Conservation (phyloP, 1,140 invertebrate species). For the Cydia amplana region DNA sequence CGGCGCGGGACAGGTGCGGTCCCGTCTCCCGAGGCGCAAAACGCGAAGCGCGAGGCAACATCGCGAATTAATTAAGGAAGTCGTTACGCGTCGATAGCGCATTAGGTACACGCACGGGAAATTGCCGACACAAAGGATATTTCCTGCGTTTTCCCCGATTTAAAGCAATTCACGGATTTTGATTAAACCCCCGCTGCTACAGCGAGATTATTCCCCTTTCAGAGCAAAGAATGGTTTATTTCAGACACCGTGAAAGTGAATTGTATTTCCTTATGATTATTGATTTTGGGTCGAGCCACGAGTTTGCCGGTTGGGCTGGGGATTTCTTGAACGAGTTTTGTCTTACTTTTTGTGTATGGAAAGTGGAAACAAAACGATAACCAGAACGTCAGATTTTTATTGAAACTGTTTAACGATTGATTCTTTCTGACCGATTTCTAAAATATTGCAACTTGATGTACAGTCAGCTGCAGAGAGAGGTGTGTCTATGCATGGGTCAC, state of each 20-base stretch:
- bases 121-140: conserved; percentile 75
- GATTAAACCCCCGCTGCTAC: conserved; percentile 75
- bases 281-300: conserved; percentile 47
- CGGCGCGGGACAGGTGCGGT: background rate
- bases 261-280: conserved; percentile 70
- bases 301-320: background rate
- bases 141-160: conserved; percentile 78
- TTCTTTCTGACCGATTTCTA: too few relatives aligned
- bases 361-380: too few relatives aligned
- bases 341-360: conserved; percentile 36
- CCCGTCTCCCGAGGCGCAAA: background rate
- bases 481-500: too few relatives aligned
- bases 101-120: conserved; percentile 74
- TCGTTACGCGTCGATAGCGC: conserved; percentile 75
- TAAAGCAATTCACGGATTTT: conserved; percentile 78
- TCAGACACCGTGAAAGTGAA: conserved; percentile 74
- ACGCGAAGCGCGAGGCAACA: conserved; percentile 51
- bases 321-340: background rate
- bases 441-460: too few relatives aligned
- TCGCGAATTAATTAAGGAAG: conserved; percentile 79
- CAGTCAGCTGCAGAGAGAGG: too few relatives aligned
- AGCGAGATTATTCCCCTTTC: conserved; percentile 76
- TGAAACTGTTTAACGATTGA: background rate
- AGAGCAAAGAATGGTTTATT: conserved; percentile 76
- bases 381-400: background rate